Percentiles rank a stretch among this genome's conserved stretches.
These are phyloP conservation scores for Oscheius sp. DNA, from an alignment of 2,888 invertebrate genomes.

Conservation along the genomic window DNA sequence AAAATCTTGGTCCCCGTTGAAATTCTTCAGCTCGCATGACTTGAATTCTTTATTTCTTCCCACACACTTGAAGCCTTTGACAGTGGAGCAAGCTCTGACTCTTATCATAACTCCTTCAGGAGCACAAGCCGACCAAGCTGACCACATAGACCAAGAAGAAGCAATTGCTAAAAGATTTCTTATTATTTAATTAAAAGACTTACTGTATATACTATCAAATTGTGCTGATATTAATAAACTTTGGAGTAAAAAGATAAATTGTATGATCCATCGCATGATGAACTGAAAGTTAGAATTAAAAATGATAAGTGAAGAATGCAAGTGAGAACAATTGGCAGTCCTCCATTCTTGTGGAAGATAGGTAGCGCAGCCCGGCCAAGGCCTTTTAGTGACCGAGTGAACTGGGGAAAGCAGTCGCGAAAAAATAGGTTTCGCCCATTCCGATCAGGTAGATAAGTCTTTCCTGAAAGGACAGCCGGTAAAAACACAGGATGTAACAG, in stretches of 20 bases:
- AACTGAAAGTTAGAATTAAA: background rate
- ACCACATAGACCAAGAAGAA: constrained; percentile 69
- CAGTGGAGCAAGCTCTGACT: constrained; percentile 69
- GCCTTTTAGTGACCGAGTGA: constrained; percentile 24
- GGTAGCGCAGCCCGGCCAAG: constrained; percentile 22
- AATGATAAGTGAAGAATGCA: background rate
- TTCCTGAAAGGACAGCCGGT: no score
- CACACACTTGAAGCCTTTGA: constrained; percentile 67
- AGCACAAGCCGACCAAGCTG: constrained; percentile 68
- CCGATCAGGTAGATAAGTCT: constrained; percentile 24
- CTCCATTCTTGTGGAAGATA: background rate
- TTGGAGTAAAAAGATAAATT: background rate
- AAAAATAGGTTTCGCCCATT: constrained; percentile 26
- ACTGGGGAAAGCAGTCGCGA: constrained; percentile 27
- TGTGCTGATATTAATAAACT: background rate
- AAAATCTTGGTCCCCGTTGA: constrained; percentile 35
- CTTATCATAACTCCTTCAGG: constrained; percentile 51
- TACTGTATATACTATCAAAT: constrained; percentile 16
- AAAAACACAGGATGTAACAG: no score
- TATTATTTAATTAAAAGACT: background rate
- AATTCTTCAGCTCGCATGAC: constrained; percentile 45
- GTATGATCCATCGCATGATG: constrained; percentile 2
- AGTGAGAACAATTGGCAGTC: constrained; percentile 13
- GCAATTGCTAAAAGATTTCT: constrained; percentile 27
- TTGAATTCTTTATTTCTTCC: constrained; percentile 66